phyloP scores from a whole-genome alignment of 2,113 vertebrate genomes.

The Sakesphorus luctuosus region DNA sequence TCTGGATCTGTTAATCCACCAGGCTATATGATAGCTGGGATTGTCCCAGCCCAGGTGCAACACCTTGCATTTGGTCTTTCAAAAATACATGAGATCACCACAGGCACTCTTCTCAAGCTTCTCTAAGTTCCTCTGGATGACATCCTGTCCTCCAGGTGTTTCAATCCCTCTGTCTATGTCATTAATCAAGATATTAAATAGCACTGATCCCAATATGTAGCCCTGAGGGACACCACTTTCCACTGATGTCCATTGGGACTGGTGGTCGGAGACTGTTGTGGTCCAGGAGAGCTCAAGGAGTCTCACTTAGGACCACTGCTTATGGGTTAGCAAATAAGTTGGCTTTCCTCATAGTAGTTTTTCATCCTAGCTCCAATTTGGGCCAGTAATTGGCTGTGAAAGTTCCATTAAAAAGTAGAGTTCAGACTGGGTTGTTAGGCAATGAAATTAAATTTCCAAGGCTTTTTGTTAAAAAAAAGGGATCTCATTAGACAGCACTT shows the following conservation, averaged over 20 bases:
- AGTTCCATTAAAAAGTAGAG: not conserved
- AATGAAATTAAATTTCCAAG: not conserved
- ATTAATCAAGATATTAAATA: not conserved
- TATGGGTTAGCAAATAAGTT: not conserved
- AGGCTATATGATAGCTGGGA: not conserved
- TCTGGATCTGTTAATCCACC: not conserved
- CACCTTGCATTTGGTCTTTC: not conserved
- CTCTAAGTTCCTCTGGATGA: not conserved
- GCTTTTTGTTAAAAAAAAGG: not conserved
- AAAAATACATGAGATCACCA: not conserved
- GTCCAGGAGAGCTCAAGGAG: not conserved
- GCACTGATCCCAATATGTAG: not conserved
- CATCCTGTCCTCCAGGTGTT: not conserved
- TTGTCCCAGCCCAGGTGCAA: not conserved
- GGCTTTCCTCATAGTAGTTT: not conserved
- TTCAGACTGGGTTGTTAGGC: not conserved
- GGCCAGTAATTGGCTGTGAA: not conserved
- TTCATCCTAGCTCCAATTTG: not conserved
- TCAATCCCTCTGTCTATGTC: not conserved
- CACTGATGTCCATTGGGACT: not conserved
- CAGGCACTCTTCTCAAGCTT: not conserved
- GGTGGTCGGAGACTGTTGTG: not conserved
- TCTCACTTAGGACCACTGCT: not conserved
- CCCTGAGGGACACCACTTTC: not conserved
- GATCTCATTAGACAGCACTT: not conserved